Conservation (phyloP, 2,797 vertebrate species). For the Echeneis naucrates region DNA sequence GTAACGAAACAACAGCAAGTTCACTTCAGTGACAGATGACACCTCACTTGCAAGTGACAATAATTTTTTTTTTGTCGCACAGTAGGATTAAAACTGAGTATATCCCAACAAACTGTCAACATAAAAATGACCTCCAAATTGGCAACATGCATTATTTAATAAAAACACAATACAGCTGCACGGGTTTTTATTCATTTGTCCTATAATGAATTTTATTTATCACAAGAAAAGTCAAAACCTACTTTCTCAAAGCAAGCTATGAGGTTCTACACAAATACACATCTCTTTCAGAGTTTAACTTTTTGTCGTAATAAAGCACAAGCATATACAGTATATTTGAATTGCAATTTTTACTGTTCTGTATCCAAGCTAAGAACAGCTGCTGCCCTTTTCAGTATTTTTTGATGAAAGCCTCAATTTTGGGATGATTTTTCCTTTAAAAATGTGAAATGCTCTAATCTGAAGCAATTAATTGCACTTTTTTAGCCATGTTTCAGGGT, state of each 20-base stretch:
- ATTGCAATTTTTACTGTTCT: not conserved
- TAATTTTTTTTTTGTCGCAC: not conserved
- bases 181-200: not conserved
- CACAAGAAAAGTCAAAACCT: no score
- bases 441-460: slow-evolving; percentile 1
- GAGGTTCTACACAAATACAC: no score
- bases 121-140: not conserved
- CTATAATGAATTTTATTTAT: not conserved
- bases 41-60: not conserved
- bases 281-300: no score
- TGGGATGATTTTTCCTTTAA: slow-evolving; percentile 1
- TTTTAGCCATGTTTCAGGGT: slow-evolving; percentile 53
- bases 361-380: not conserved
- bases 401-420: slow-evolving; percentile 2
- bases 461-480: slow-evolving; percentile 65
- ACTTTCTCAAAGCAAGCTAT: no score
- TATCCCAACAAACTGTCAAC: not conserved
- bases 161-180: not conserved
- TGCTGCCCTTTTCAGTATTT: slow-evolving; percentile 17
- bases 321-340: not conserved
- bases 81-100: not conserved
- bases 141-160: not conserved
- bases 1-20: not conserved
- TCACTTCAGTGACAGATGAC: not conserved
- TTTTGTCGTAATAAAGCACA: not conserved